These are phyloP conservation scores for Phoxinus dragarum DNA, from an alignment of 2,797 vertebrate species.

Conservation along the genomic window DNA sequence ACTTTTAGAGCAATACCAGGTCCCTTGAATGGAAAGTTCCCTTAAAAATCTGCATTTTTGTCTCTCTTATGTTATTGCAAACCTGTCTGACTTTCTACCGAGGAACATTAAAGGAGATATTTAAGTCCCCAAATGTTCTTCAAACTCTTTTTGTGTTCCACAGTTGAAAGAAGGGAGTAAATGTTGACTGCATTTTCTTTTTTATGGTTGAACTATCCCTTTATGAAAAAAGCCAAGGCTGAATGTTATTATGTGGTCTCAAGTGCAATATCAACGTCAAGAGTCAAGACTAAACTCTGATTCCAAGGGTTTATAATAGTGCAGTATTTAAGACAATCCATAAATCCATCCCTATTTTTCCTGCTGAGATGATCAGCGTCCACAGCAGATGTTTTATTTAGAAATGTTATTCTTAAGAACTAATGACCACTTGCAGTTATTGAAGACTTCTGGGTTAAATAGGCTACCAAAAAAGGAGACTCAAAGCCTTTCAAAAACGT, in stretches of 20 bases:
- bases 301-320: not conserved
- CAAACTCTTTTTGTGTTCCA: too few relatives aligned
- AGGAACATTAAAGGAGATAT: not conserved
- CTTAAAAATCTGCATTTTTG: not conserved
- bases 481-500: not conserved
- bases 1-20: not conserved
- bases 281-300: not conserved
- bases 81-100: not conserved
- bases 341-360: not conserved
- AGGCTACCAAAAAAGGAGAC: slow-evolving; percentile 4
- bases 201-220: too few relatives aligned
- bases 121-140: too few relatives aligned
- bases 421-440: not conserved
- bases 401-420: not conserved
- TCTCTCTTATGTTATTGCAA: not conserved
- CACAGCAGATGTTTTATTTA: not conserved
- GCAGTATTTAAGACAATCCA: not conserved
- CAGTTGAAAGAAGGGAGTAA: too few relatives aligned
- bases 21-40: too few relatives aligned
- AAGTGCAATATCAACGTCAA: not conserved
- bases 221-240: too few relatives aligned
- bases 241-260: not conserved
- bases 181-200: too few relatives aligned
- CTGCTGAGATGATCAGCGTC: not conserved
- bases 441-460: not conserved